Evolutionary conservation across 1,140 invertebrate species (phyloP).

Genomic region (Zaprionus inermis): DNA sequence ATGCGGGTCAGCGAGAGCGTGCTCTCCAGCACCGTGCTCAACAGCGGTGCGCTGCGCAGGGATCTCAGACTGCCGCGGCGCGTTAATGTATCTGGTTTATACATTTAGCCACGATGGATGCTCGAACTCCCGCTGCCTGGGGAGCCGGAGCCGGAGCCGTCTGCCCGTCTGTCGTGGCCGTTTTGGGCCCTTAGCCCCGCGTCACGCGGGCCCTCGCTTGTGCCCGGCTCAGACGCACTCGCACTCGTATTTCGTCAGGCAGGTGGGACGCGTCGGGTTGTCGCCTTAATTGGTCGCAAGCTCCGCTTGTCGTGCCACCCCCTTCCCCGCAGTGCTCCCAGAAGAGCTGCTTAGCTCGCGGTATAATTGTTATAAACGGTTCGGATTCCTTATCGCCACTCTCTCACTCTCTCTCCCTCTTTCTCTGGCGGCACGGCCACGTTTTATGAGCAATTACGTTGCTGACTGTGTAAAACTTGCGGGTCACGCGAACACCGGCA

Average conservation of each 20-base stretch:
- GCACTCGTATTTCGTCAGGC: slow-evolving; percentile 1
- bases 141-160: slow-evolving; percentile 1
- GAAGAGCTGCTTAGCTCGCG: slow-evolving; percentile 20
- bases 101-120: slow-evolving; percentile 64
- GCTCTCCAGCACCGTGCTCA: slow-evolving; percentile 82
- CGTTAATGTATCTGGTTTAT: slow-evolving; percentile 79
- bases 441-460: slow-evolving; percentile 72
- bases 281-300: slow-evolving; percentile 5
- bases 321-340: slow-evolving; percentile 5
- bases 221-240: not conserved
- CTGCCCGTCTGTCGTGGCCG: not conserved
- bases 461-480: slow-evolving; percentile 68
- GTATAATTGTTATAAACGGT: slow-evolving; percentile 52
- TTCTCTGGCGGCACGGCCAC: slow-evolving; percentile 17
- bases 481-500: slow-evolving; percentile 60
- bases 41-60: slow-evolving; percentile 81
- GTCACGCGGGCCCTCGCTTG: not conserved
- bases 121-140: slow-evolving; percentile 3
- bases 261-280: not conserved
- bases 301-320: not conserved
- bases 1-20: slow-evolving; percentile 82
- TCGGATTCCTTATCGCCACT: slow-evolving; percentile 29
- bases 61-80: slow-evolving; percentile 83
- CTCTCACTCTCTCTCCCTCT: not conserved
- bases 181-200: not conserved